Evolutionary conservation across 2,888 invertebrate species (phyloP).

Genomic region (Dysmachus trigonus): DNA sequence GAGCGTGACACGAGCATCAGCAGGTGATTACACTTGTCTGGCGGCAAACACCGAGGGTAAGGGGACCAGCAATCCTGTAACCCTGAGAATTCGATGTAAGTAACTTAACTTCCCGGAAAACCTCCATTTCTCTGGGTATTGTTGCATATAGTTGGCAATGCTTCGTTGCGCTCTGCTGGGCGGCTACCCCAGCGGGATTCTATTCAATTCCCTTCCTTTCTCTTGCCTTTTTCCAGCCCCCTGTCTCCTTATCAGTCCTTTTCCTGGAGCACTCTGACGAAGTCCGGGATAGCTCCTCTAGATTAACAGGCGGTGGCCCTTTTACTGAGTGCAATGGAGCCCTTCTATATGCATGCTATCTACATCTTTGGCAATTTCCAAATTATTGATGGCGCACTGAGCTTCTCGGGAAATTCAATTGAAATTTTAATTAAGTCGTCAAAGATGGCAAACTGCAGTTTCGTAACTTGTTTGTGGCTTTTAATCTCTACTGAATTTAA

Average conservation of each 20-base stretch:
- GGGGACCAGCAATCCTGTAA: slow-evolving; percentile 77
- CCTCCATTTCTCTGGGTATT: neutral
- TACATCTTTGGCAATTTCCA: neutral
- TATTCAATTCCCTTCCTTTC: neutral
- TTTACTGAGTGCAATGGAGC: neutral
- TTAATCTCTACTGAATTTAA: neutral
- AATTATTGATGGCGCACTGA: neutral
- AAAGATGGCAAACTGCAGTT: neutral
- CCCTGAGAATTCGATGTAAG: slow-evolving; percentile 77
- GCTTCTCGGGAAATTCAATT: neutral
- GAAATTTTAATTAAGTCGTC: slow-evolving; percentile 25
- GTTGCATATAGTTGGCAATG: neutral
- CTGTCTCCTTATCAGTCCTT: neutral
- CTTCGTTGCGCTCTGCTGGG: neutral
- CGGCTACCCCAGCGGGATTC: neutral
- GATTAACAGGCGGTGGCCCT: neutral
- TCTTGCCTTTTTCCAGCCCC: no score
- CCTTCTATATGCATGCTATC: neutral
- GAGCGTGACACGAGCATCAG: slow-evolving; percentile 81
- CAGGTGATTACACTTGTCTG: slow-evolving; percentile 88
- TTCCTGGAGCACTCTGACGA: neutral
- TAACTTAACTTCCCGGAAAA: slow-evolving; percentile 57
- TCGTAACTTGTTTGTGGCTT: neutral
- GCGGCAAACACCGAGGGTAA: slow-evolving; percentile 87
- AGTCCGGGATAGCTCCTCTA: neutral